Evolutionary conservation across 2,797 vertebrate genomes (phyloP).

Genomic region (Schizopygopsis pylzovi): DNA sequence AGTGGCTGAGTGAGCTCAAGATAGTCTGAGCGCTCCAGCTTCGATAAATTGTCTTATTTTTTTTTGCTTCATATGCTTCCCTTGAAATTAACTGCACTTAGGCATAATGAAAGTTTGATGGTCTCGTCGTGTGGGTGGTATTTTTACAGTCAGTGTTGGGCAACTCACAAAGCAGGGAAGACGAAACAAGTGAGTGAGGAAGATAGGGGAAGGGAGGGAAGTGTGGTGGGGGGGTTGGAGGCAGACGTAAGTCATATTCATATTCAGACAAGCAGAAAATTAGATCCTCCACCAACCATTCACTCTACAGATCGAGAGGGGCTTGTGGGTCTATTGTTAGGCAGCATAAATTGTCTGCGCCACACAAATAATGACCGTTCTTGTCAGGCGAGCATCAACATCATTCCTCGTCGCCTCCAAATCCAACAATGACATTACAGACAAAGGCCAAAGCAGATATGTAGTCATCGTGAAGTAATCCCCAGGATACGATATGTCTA

Average conservation of each 20-base stretch:
- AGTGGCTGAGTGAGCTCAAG: conserved; percentile 12
- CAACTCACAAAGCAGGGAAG: conserved; percentile 15
- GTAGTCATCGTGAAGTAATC: not conserved
- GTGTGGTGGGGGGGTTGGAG: conserved; percentile 64
- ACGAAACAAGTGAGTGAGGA: conserved; percentile 42
- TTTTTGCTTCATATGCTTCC: conserved; percentile 54
- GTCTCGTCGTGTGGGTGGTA: conserved; percentile 45
- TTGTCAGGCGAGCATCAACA: conserved; percentile 41
- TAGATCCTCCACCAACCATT: conserved; percentile 74
- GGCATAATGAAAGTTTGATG: conserved; percentile 59
- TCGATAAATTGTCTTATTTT: conserved; percentile 40
- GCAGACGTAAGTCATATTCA: conserved; percentile 76
- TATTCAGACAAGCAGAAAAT: conserved; percentile 86
- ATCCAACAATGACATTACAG: not conserved
- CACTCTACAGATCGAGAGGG: conserved; percentile 74
- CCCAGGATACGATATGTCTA: not conserved
- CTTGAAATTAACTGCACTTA: conserved; percentile 59
- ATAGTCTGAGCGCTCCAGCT: conserved; percentile 24
- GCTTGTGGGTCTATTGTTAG: conserved; percentile 75
- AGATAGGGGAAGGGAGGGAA: conserved; percentile 65
- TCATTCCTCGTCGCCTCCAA: conserved; percentile 13
- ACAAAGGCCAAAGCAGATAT: not conserved
- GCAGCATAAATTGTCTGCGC: conserved; percentile 71
- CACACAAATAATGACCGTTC: conserved; percentile 62
- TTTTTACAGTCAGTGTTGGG: conserved; percentile 35